Percentiles rank a stretch among this genome's conserved stretches.
Conservation (phyloP, 2,113 vertebrate species). For the Balaenoptera acutorostrata region DNA sequence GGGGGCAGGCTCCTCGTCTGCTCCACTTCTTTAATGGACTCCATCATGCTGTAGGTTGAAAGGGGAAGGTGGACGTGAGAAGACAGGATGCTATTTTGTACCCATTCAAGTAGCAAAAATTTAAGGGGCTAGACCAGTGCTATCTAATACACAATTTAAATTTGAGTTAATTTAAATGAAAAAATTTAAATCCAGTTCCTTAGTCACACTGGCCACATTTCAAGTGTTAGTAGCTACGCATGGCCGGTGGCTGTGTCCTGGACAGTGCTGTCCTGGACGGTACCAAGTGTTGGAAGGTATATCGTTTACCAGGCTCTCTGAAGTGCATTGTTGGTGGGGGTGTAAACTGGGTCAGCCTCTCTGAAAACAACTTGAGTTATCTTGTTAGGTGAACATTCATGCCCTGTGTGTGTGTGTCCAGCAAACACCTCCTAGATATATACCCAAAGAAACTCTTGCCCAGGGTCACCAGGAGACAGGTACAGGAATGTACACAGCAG, state of each 20-base stretch:
- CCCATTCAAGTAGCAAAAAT: background rate
- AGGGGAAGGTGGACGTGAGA: background rate
- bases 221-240: background rate
- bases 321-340: too few species aligned
- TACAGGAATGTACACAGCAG: background rate
- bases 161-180: background rate
- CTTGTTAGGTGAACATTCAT: background rate
- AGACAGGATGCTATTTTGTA: background rate
- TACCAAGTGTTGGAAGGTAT: background rate
- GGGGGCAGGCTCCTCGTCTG: background rate
- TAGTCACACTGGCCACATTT: background rate
- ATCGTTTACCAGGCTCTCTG: background rate
- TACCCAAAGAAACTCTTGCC: background rate
- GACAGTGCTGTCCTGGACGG: fast-evolving
- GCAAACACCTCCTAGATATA: background rate
- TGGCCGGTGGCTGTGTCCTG: background rate
- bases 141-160: background rate
- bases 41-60: background rate
- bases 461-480: background rate
- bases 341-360: background rate
- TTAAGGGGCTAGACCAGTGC: too few species aligned
- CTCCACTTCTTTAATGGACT: background rate
- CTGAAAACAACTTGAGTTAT: background rate
- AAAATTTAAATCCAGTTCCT: background rate
- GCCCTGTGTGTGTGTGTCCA: background rate